Evolutionary conservation across 2,797 vertebrate species (phyloP), one percentile per base, ranked within the genome.

Genomic region (Chaenodraco wilsoni): DNA sequence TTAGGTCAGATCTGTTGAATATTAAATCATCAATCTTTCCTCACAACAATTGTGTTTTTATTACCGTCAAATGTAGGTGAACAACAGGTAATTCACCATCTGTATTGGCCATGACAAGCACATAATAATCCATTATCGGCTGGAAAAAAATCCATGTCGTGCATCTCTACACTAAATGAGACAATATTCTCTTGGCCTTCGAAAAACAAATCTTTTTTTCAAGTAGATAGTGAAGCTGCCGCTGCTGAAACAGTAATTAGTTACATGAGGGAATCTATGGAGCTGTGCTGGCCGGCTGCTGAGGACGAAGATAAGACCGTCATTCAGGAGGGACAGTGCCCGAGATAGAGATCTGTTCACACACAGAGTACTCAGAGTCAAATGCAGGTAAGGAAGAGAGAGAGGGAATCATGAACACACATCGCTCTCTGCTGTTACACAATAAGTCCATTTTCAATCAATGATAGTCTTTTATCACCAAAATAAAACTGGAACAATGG

Each of bases 301-400:
- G 66, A 73, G 72, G 69, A 58, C 48, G 9, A 1, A 54, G 67
- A 74, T 69, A 59, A 70, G 37, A 72, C n/a, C 63, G 44, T 31
- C 70, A 44, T 64, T 81, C 51, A 54, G 46, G 11, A 70, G 44
- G 48, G 62, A 62, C 75, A 65, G 49, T 31, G 54, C 55, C 55
- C 14, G 2, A 67, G 59, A 75, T 50, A 48, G 17, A 72, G 73
- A 84, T 83, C 69, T 54, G 41, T 45, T 62, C 31, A 54, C 50
- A 57, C 69, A 57, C 69, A 19, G 75, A 43, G 60, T 74, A 49
- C 59, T 74, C 48, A 19, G 8, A 67, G 31, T 78, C 67, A 76
- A 75, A 88, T 69, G 51, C 64, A 83, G 70, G 79, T 72, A 69
- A 83, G 62, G 71, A 68, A 74, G 77, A 65, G 51, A 56, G 57